Percentiles rank a stretch among this genome's conserved stretches.
Conservation (phyloP, 2,888 invertebrate genomes). For the Spisula subtruncata region DNA sequence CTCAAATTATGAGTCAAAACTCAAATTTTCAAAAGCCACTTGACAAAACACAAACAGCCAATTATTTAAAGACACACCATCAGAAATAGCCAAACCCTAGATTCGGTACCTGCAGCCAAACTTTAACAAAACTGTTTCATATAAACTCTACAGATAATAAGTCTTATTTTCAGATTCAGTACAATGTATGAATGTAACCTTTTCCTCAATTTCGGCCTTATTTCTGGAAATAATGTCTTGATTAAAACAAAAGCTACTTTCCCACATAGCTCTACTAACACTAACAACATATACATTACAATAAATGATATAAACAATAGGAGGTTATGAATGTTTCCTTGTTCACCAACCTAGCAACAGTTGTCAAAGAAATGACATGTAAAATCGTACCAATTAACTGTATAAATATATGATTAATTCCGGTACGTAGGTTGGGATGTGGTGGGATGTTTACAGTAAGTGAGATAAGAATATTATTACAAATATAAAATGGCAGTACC, state of each 20-base stretch:
- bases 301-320: slow-evolving; percentile 51
- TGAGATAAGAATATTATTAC: slow-evolving; percentile 65
- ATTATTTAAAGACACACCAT: too few species aligned
- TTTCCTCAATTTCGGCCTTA: too few species aligned
- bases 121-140: too few species aligned
- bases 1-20: too few species aligned
- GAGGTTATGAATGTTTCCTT: slow-evolving; percentile 55
- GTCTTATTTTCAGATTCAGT: too few species aligned
- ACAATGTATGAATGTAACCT: too few species aligned
- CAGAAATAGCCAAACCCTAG: too few species aligned
- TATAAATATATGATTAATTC: slow-evolving; percentile 67
- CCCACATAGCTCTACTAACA: slow-evolving; percentile 44
- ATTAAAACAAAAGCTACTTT: slow-evolving; percentile 40
- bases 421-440: slow-evolving; percentile 64
- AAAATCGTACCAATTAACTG: slow-evolving; percentile 60
- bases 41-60: too few species aligned
- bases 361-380: slow-evolving; percentile 59
- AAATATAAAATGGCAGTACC: slow-evolving; percentile 44
- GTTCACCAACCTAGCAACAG: slow-evolving; percentile 37
- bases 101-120: too few species aligned
- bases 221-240: background rate
- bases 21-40: too few species aligned
- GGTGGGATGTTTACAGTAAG: slow-evolving; percentile 68
- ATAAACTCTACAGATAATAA: too few species aligned
- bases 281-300: slow-evolving; percentile 44